Evolutionary conservation across 2,113 vertebrate genomes (phyloP), one percentile per base, ranked within the genome.

Genomic region (Nycticebus coucang): DNA sequence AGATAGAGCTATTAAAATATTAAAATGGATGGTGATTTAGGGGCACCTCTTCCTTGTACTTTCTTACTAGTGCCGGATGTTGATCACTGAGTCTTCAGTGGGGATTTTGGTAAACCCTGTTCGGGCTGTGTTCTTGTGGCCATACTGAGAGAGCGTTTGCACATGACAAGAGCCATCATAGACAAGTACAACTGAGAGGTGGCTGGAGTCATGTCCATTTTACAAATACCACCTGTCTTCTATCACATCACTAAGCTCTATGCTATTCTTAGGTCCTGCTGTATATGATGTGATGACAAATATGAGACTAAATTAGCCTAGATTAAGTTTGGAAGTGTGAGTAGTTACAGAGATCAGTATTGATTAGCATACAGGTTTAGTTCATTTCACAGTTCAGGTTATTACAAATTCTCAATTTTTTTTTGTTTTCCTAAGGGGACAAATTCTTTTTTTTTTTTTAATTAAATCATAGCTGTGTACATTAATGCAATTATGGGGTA

Each of bases 361-460:
- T 94, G 79, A 80, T 62, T 80, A 75, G n/a, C 37, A 81, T 22
- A 0, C 66, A 5, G 77, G 35, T 91, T 93, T 7, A 21, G 37
- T 66, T 88, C 45, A 45, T 89, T 60, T 72, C 24, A 37, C 78
- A 93, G 10, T 53, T 82, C 10, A 28, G 21, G 53, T 77, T 62
- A 11, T 93, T 95, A 93, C 62, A 53, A 60, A 68, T 78, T 57
- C 37, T 82, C 82, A 28, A 59, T 93, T 78, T 57, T 82, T 85
- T 50, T 50, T 50, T 50, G 45, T 50, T 50, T 50, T 50, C 45
- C 45, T 50, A 50, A 50, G 45, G 45, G 45, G 10, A 50, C 10
- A 50, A 50, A 50, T 50, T 50, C 45, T 50, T 50, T 50, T 50
- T 50, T 50, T 50, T 50, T 50, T 50, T 50, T 50, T 50, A 50